These are phyloP conservation scores for Acheta domesticus DNA, from an alignment of 2,888 invertebrate genomes.

Conservation along the genomic window DNA sequence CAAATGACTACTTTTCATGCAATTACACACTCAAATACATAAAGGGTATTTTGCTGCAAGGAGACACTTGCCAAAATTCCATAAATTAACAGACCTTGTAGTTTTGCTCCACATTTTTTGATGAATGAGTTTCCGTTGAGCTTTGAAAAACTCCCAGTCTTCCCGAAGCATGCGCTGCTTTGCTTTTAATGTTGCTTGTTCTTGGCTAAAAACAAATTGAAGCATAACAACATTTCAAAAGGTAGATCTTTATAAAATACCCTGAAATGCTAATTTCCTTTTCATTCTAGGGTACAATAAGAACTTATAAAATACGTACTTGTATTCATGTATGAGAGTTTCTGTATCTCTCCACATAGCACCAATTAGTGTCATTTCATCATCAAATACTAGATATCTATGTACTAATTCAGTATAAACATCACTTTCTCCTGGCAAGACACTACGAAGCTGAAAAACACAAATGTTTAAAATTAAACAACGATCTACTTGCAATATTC, in stretches of 20 bases:
- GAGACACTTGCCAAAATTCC: neutral
- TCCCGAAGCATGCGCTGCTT: slow-evolving; percentile 50
- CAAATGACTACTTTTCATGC: neutral
- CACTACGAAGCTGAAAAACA: slow-evolving; percentile 36
- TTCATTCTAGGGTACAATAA: neutral
- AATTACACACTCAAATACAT: too few species aligned
- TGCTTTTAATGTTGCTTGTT: slow-evolving; percentile 49
- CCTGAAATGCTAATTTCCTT: neutral
- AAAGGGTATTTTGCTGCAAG: too few species aligned
- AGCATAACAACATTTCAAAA: neutral
- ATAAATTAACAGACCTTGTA: slow-evolving; percentile 30
- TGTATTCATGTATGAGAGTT: slow-evolving; percentile 53
- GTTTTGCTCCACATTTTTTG: slow-evolving; percentile 40
- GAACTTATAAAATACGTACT: slow-evolving; percentile 31
- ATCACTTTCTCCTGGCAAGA: slow-evolving; percentile 43
- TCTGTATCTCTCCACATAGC: slow-evolving; percentile 57
- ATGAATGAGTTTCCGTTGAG: slow-evolving; percentile 39
- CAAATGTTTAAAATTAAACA: neutral
- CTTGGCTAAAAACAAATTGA: slow-evolving; percentile 42
- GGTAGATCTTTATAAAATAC: neutral
- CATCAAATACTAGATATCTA: slow-evolving; percentile 55
- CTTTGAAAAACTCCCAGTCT: slow-evolving; percentile 52
- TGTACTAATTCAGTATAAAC: slow-evolving; percentile 50
- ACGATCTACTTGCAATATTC: too few species aligned
- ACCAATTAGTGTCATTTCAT: slow-evolving; percentile 57